Evolutionary conservation across 2,113 vertebrate species (phyloP), one percentile per base, ranked within the genome.

Genomic region (Nematolebias whitei): DNA sequence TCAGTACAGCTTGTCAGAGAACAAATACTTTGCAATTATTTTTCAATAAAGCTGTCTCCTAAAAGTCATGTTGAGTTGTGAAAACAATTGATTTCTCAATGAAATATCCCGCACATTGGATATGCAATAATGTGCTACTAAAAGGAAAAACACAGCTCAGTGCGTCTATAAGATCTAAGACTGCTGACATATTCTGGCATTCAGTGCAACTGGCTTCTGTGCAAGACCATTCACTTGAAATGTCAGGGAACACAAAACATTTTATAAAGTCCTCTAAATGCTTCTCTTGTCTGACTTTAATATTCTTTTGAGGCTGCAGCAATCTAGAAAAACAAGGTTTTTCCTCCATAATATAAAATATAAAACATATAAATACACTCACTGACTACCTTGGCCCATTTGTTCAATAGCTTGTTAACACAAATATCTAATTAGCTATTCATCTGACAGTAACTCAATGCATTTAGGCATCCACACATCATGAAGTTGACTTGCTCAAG

Each of bases 301-400:
- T 68, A 75, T 87, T 68, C 32, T 57, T 65, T 60, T 71, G 38
- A 78, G 73, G 74, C 13, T 52, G 54, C 35, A 63, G 67, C 29
- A 52, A 44, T 59, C 56, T 16, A 68, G 73, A 64, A 52, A 57
- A 80, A 82, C 55, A 18, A 63, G 63, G 47, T 38, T 24, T 9
- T 77, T 66, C 67, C 38, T 10, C 41, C 61, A 52, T 76, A 53
- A 67, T 74, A 74, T 68, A 38, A 58, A 44, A 78, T 71, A 78
- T 40, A 66, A 55, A 63, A 55, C 71, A 65, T 32, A 75, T 80
- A 53, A 82, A 86, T 86, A 69, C 78, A 29, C 26, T 29, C 9
- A 4, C 5, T 8, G 5, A 8, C 9, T 8, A 35, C 32, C 9
- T 35, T 35, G 10, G 32, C 10, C 9, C 9, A 35, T 35, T 10